Evolutionary conservation across 2,113 vertebrate species (phyloP), one percentile per base, ranked within the genome.

Genomic region (Manacus vitellinus): DNA sequence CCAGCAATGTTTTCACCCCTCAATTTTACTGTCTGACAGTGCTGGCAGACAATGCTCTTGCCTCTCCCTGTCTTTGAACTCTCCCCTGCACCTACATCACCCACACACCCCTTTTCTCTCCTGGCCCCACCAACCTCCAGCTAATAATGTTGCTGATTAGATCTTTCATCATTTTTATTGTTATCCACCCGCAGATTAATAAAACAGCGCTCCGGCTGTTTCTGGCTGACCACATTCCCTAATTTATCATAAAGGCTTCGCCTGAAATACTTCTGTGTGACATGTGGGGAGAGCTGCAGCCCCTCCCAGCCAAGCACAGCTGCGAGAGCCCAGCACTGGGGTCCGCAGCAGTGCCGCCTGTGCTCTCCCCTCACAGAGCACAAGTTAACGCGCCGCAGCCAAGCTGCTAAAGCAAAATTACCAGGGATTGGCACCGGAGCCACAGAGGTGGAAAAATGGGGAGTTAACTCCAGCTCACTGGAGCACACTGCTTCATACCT

Each of bases 161-260:
- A 79, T 94, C 94, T 96, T 96, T 93, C 95, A 96, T 96, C 94
- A 96, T 95, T 96, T 96, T 96, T 96, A 95, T 95, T 96, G 94
- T 96, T 97, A 96, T 92, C 94, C 91, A 96, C 91, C 94, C 12
- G 92, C 89, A 94, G 94, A 95, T 93, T 97, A 95, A 97, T 97
- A 96, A 97, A 97, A 95, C 79, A 89, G 94, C 4, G 3, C 88
- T 95, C 85, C 0, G 49, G 66, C 95, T 93, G 85, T 95, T 97
- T 97, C 97, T 96, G 88, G 96, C 92, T 95, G 95, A 96, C 96
- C 94, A 96, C 91, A 39, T 94, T 95, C 91, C 83, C 91, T 95
- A 95, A 95, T 95, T 95, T 92, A 95, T 97, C 92, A 96, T 71
- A 94, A 92, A 95, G 86, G 67, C 76, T 96, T 92, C 4, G 22